Conservation (phyloP, 2,113 vertebrate genomes). For the Danionella cerebrum region DNA sequence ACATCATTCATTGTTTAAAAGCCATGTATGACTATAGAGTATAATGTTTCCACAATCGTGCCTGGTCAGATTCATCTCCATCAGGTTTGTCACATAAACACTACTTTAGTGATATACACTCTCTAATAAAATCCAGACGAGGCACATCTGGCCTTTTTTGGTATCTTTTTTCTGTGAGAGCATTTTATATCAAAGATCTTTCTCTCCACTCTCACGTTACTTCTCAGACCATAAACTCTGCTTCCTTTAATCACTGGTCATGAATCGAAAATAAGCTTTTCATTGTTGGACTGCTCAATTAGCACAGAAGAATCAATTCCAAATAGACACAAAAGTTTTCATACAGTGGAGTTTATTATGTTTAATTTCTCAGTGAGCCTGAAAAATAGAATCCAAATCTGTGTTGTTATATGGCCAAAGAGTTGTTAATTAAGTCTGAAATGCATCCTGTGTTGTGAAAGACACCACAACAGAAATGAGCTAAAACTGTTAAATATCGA, state of each 20-base stretch:
- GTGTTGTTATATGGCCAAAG: no score
- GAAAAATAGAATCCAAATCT: no score
- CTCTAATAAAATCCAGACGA: slow-evolving; percentile 24
- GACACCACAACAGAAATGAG: no score
- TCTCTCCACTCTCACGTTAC: neutral
- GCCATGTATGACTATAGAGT: neutral
- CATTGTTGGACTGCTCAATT: neutral
- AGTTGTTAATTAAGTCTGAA: no score
- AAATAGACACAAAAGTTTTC: no score
- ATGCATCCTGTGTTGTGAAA: neutral
- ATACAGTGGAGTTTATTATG: no score
- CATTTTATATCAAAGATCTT: neutral
- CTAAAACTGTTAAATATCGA: no score
- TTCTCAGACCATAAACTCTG: neutral
- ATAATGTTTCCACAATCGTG: neutral
- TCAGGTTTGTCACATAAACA: slow-evolving; percentile 23
- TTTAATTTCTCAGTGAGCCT: no score
- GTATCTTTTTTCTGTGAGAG: neutral
- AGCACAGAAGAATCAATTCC: neutral
- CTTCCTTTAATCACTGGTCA: neutral
- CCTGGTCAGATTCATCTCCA: neutral
- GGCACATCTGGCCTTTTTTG: slow-evolving; percentile 19
- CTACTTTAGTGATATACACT: neutral
- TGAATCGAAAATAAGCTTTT: neutral
- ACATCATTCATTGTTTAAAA: slow-evolving; percentile 1